These are phyloP conservation scores for Trichogramma evanescens DNA, from an alignment of 2,888 invertebrate species.

Conservation along the genomic window DNA sequence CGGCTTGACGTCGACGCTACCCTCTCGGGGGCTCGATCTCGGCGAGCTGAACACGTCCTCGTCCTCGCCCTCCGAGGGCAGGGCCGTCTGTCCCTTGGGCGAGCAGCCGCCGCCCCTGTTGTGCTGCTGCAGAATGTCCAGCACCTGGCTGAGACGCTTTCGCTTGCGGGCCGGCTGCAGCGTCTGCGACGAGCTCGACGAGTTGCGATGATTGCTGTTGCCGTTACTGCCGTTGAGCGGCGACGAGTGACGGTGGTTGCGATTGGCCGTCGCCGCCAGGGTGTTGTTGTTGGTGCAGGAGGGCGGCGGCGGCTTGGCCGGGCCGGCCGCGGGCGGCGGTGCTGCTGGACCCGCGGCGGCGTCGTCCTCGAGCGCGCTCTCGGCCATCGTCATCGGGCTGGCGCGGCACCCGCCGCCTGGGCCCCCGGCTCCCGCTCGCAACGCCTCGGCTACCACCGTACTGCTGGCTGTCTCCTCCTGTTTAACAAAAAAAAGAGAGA, in stretches of 20 bases:
- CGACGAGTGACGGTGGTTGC: constrained; percentile 51
- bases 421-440: constrained; percentile 44
- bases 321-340: constrained; percentile 28
- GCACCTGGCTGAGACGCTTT: constrained; percentile 70
- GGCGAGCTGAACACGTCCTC: constrained; percentile 43
- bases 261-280: constrained; percentile 56
- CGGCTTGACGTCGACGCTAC: constrained; percentile 42
- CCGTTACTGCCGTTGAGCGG: neutral
- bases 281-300: constrained; percentile 55
- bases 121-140: constrained; percentile 64
- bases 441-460: constrained; percentile 44
- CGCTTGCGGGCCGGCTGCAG: constrained; percentile 62
- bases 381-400: constrained; percentile 66
- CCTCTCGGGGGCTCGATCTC: constrained; percentile 39
- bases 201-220: constrained; percentile 3
- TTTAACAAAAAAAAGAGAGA: constrained; percentile 21
- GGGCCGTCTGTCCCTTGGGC: constrained; percentile 40
- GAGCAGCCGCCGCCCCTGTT: constrained; percentile 32
- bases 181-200: constrained; percentile 2
- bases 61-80: constrained; percentile 39
- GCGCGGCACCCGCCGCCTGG: constrained; percentile 49
- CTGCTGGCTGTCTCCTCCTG: constrained; percentile 44
- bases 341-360: constrained; percentile 54
- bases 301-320: constrained; percentile 47
- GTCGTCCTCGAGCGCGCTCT: constrained; percentile 58